Evolutionary conservation across 2,797 vertebrate species (phyloP), one percentile per base, ranked within the genome.

Genomic region (Siniperca scherzeri): DNA sequence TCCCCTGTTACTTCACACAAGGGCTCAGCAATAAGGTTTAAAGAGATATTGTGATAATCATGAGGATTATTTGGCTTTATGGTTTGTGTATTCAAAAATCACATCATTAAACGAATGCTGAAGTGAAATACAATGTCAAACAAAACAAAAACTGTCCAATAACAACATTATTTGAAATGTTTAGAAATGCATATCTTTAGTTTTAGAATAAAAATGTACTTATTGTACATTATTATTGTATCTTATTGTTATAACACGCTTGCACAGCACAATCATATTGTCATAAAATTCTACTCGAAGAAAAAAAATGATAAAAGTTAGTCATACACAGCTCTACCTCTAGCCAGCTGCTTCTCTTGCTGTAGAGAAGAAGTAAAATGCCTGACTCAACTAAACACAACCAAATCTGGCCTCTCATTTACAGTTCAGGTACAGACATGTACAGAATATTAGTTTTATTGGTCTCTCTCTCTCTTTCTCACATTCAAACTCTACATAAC

Each of bases 1-100:
- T 36, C 19, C 3, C 33, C 21, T 65, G 75, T 42, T 57, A 62
- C 44, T 53, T 82, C n/a, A 56, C 13, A 62, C 67, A 36, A 42
- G 38, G 8, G 13, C 42, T 11, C 16, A 66, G 17, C 17, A 56
- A 4, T 21, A 36, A 53, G 22, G 5, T 9, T 50, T 8, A 44
- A 56, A 77, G 7, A 27, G 11, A 55, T 38, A 46, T 7, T 6
- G 3, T 21, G 14, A 27, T 74, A 22, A 59, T 17, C 16, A 13
- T 5, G 6, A 16, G 10, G 57, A 2, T n/a, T 8, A 33, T 56
- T 46, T 22, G n/a, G 16, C 11, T 70, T 10, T 4, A 3, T 50
- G 42, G 6, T 44, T 50, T 56, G 5, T 62, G 25, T 8, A 25
- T 62, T 38, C 5, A 60, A 71, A 71, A 57, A 30, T 2, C 1